Evolutionary conservation across 2,113 vertebrate species (phyloP).

Genomic region (Lagenorhynchus albirostris): DNA sequence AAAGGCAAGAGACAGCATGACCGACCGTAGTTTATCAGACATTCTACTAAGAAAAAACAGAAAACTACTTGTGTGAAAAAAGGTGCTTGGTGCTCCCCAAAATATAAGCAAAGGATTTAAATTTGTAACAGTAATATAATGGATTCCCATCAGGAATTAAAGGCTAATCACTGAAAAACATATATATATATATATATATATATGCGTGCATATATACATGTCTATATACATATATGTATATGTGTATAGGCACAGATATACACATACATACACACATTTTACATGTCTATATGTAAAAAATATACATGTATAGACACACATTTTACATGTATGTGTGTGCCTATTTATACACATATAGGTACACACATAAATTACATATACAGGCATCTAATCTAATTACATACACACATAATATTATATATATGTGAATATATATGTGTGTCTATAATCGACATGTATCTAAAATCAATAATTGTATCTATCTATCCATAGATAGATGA

Average conservation of each 20-base stretch:
- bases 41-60: not conserved
- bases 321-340: too few relatives aligned
- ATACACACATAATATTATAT: too few relatives aligned
- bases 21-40: fast-evolving
- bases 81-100: not conserved
- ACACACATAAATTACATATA: not conserved
- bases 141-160: not conserved
- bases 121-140: not conserved
- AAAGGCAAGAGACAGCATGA: fast-evolving
- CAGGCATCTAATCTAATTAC: not conserved
- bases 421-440: too few relatives aligned
- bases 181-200: not conserved
- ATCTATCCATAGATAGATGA: too few relatives aligned
- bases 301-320: too few relatives aligned
- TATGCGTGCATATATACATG: fast-evolving
- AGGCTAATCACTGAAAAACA: not conserved
- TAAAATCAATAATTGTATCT: not conserved
- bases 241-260: too few relatives aligned
- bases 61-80: not conserved
- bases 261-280: too few relatives aligned
- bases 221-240: too few relatives aligned
- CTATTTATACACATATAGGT: too few relatives aligned
- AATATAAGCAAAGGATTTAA: not conserved
- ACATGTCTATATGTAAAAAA: too few relatives aligned
- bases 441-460: too few relatives aligned